Base-by-base conservation (phyloP, 2,888 invertebrate species). In the Drosophila algonquin region DNA sequence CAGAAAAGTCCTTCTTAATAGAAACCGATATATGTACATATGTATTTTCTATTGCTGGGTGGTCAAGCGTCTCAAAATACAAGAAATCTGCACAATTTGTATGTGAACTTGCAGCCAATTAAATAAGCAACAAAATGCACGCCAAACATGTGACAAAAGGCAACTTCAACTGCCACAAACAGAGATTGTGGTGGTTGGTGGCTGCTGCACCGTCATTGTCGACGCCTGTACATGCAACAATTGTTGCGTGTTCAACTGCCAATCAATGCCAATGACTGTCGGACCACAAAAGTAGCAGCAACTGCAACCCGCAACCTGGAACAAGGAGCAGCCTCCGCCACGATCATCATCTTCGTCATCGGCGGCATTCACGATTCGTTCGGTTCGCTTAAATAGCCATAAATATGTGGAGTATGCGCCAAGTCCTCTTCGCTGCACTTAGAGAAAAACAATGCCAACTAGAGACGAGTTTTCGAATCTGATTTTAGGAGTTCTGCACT, bases 391-490 rank as follows among this genome's bases (percentile, higher is more conserved):
- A 81, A 83, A 83, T 84, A 75, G 83, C 87, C 89, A 89, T 89
- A 89, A 85, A 87, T 87, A 89, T 87, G 80, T 81, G 81, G 82
- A 80, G 80, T 80, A 87, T 89, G 87, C 85, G 82, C 76, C 76
- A 70, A 21, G 16, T 32, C 35, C 12, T 12, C 40, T n/a, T 40
- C 6, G 14, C 40, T 14, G 40, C 40, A 40, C 40, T 40, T 2
- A 6, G 7, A 40, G 40, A 40, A 40, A 40, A 35, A 35, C 35
- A 35, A 35, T 4, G 12, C 12, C 35, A 35, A 7, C 6, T 40
- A n/a, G 14, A 40, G 14, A n/a, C 40, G 14, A 14, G 40, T 40
- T 40, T 14, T 40, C 14, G 14, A 40, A 40, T 14, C 40, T 40
- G 40, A 14, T 7, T 40, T 7, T 7, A 2, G n/a, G 40, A 40